Conservation (phyloP, 2,113 vertebrate genomes). For the Petroica traversi region DNA sequence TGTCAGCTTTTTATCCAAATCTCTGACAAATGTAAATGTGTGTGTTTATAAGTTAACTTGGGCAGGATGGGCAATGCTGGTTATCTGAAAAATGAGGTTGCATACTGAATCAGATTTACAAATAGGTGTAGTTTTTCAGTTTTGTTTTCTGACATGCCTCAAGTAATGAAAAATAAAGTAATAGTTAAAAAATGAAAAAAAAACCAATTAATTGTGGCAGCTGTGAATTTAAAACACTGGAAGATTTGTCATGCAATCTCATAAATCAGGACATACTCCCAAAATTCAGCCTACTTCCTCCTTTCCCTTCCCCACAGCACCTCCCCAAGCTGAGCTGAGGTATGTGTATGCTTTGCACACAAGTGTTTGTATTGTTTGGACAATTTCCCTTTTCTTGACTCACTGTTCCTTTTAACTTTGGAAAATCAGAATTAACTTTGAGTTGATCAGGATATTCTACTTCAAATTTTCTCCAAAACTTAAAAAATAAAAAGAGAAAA, state of each 20-base stretch:
- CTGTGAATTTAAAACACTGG: background rate
- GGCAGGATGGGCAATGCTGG: background rate
- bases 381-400: background rate
- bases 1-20: background rate
- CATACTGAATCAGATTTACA: background rate
- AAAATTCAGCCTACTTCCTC: background rate
- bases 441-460: background rate
- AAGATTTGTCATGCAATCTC: background rate
- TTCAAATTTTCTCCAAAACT: background rate
- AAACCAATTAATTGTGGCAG: background rate
- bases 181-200: background rate
- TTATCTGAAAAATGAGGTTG: background rate
- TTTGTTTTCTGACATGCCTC: background rate
- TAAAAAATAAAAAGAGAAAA: background rate
- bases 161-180: background rate
- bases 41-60: background rate
- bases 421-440: background rate
- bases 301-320: background rate
- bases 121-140: background rate
- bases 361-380: background rate
- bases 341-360: background rate
- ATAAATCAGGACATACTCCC: background rate
- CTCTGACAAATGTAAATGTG: background rate
- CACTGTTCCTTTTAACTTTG: background rate
- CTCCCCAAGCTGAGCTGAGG: background rate